Evolutionary conservation across 2,113 vertebrate species (phyloP), one percentile per base, ranked within the genome.

Genomic region (Merops nubicus): DNA sequence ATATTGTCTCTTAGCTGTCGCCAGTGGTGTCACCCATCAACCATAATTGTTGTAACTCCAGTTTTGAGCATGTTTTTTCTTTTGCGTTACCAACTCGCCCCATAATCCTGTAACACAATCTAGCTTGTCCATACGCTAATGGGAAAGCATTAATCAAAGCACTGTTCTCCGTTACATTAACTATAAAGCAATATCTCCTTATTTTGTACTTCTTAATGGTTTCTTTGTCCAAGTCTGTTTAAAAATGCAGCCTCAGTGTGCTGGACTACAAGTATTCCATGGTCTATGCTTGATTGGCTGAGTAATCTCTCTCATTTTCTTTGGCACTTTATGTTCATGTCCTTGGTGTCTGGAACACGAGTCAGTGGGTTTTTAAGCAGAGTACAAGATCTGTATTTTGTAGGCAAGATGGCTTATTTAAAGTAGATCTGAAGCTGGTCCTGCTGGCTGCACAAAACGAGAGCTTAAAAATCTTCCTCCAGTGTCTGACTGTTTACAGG

Each of bases 121-220:
- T 91, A 86, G 51, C 88, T 95, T 94, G 64, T 94, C 73, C 12
- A 11, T 64, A 87, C 21, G 0, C 73, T 94, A 95, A 95, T 91
- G 76, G 88, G 80, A 93, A 95, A 25, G 77, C 88, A 84, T 96
- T 95, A 85, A 87, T 96, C 88, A 94, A 95, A 92, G 92, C 56
- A 84, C 28, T 89, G 25, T 92, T 95, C 69, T 78, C 51, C 2
- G 0, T 93, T 93, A 73, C 43, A 69, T 78, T 96, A 93, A 69
- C 92, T 87, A 48, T 60, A 91, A 57, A 91, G 40, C 51, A 92
- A 42, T 94, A 87, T 68, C 36, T 82, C 68, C 92, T 93, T 93
- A 84, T 94, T 95, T 59, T 48, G 31, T 85, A 38, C 80, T 96
- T 94, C 64, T 90, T 94, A 88, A 67, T 76, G 36, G 33, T 85